These are phyloP conservation scores for Adineta ricciae DNA, from an alignment of 2,888 invertebrate species.

Conservation along the genomic window DNA sequence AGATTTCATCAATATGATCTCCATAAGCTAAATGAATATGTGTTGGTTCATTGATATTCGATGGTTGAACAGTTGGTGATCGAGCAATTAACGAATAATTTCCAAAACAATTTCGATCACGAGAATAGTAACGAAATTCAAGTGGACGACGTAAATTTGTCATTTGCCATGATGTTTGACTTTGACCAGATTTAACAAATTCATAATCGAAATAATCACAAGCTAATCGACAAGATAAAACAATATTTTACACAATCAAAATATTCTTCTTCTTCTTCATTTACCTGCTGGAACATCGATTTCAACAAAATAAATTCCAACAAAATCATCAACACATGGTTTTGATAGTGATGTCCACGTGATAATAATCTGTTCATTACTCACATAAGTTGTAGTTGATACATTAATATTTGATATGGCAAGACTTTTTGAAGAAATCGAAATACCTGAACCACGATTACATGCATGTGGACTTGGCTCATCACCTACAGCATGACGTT, in stretches of 20 bases:
- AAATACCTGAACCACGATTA: no score
- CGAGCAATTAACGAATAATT: not conserved
- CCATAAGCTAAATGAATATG: not conserved
- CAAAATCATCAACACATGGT: no score
- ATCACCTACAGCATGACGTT: not conserved
- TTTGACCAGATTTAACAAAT: not conserved
- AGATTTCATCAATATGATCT: not conserved
- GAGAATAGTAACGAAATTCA: not conserved
- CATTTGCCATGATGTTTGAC: not conserved
- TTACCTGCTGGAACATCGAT: no score
- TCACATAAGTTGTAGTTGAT: no score
- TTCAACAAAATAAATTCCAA: no score
- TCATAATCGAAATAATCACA: not conserved
- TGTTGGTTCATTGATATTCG: not conserved
- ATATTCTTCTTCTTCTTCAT: no score
- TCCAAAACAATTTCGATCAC: not conserved
- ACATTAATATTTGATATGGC: no score
- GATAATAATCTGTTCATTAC: no score
- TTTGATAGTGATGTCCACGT: no score
- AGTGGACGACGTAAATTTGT: not conserved
- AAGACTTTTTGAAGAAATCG: no score
- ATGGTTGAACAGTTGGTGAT: not conserved
- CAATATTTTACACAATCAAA: no score
- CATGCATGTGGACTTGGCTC: no score
- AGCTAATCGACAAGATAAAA: not conserved